Conservation (phyloP, 2,888 invertebrate species). For the Myopa testacea region DNA sequence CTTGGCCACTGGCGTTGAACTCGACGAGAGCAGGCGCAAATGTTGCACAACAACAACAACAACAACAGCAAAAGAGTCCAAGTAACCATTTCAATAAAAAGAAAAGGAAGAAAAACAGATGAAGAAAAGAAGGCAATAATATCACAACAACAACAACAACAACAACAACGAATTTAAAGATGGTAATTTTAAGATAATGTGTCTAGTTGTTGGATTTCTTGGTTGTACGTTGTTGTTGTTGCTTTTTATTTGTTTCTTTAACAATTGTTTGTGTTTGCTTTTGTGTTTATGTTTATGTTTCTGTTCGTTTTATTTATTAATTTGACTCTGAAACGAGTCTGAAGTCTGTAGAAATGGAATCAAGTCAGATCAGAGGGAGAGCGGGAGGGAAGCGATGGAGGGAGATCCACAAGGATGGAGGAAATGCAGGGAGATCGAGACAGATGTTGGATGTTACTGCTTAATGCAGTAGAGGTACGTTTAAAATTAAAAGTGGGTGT, state of each 20-base stretch:
- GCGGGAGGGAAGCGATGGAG: not conserved
- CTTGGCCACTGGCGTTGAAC: slow-evolving; percentile 23
- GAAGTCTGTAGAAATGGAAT: too few relatives aligned
- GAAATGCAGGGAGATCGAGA: not conserved
- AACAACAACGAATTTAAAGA: not conserved
- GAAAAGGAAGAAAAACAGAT: not conserved
- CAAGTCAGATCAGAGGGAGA: too few relatives aligned
- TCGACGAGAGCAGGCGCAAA: slow-evolving; percentile 23
- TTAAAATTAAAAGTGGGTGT: slow-evolving; percentile 3
- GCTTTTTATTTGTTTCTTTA: not conserved
- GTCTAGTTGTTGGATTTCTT: slow-evolving; percentile 1
- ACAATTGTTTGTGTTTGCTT: not conserved
- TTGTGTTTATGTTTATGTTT: not conserved
- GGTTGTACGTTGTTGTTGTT: slow-evolving; percentile 16
- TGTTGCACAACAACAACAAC: slow-evolving; percentile 17
- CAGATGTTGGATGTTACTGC: not conserved
- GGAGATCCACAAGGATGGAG: too few relatives aligned
- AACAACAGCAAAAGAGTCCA: not conserved
- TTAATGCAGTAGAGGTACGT: not conserved
- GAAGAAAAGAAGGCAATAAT: slow-evolving; percentile 14
- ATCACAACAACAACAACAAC: slow-evolving; percentile 6
- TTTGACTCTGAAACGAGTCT: too few relatives aligned
- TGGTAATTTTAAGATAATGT: slow-evolving; percentile 9
- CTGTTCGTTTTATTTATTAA: too few relatives aligned
- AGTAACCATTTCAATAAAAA: not conserved